These are phyloP conservation scores for Myrmophylax atrothorax DNA, from an alignment of 2,113 vertebrate genomes.

Conservation along the genomic window DNA sequence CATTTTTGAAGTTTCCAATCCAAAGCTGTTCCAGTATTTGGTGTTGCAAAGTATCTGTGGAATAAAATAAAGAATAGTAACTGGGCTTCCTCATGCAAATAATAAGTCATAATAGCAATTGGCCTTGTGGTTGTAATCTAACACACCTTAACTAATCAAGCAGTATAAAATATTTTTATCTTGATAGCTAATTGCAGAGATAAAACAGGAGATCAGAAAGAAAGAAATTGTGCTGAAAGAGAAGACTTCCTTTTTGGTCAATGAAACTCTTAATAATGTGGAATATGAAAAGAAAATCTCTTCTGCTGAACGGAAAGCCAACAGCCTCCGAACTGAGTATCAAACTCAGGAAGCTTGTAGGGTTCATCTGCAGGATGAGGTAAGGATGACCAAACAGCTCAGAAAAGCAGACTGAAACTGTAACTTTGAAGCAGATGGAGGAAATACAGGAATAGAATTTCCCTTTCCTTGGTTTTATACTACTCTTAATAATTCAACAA, in stretches of 20 bases:
- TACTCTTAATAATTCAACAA: not conserved
- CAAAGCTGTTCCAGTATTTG: not conserved
- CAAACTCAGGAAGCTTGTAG: conserved; percentile 79
- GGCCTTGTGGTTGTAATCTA: not conserved
- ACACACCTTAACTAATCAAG: not conserved
- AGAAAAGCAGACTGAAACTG: not conserved
- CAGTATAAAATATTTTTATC: not conserved
- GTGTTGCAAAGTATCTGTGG: not conserved
- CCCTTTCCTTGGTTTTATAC: not conserved
- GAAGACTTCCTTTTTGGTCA: conserved; percentile 82
- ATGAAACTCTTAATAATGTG: conserved; percentile 85
- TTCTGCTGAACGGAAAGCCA: conserved; percentile 72
- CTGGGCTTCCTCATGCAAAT: not conserved
- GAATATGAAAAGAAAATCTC: conserved; percentile 86
- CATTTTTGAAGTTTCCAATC: not conserved
- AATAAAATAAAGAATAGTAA: not conserved
- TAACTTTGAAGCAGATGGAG: not conserved
- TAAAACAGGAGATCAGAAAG: conserved; percentile 82
- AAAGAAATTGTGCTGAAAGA: conserved; percentile 80
- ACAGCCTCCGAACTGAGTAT: conserved; percentile 75
- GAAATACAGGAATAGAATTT: not conserved
- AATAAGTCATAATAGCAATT: not conserved
- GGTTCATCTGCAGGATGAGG: conserved; percentile 82
- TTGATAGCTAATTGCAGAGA: conserved; percentile 78
- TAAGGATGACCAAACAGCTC: conserved; percentile 17